Evolutionary conservation across 2,113 vertebrate species (phyloP).

Genomic region (Eupsittula cactorum): DNA sequence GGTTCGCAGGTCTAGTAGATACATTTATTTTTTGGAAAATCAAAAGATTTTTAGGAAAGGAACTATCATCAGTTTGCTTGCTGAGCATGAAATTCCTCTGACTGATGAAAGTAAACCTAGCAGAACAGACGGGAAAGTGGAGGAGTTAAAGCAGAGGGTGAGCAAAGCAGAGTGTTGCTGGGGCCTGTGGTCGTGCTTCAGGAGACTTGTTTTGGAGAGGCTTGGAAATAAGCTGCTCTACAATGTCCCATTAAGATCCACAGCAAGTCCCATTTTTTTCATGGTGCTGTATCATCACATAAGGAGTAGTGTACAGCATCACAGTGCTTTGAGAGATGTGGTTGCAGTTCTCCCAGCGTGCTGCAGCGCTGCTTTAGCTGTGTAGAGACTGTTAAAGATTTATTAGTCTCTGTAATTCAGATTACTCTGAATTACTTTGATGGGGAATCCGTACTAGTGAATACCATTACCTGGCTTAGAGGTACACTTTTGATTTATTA

Average conservation of each 20-base stretch:
- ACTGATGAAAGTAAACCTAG: neutral
- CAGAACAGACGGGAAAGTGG: slow-evolving; percentile 14
- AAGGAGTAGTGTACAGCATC: neutral
- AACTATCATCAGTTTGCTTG: neutral
- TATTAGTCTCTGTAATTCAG: neutral
- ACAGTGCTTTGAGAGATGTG: neutral
- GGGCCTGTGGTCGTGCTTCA: neutral
- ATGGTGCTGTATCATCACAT: neutral
- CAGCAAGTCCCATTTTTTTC: neutral
- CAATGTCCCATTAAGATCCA: neutral
- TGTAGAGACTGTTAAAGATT: neutral
- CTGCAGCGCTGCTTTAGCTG: neutral
- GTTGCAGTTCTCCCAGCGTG: fast-evolving
- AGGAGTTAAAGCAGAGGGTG: neutral
- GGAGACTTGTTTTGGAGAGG: neutral
- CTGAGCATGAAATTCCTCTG: neutral
- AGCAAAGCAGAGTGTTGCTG: neutral
- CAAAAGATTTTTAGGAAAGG: neutral
- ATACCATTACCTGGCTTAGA: neutral
- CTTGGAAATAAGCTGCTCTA: neutral
- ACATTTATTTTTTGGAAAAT: neutral
- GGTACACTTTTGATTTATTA: neutral
- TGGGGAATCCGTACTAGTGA: neutral
- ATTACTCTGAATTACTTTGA: neutral
- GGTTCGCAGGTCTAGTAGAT: neutral